Base-by-base conservation (phyloP, 2,113 vertebrate genomes). In the Poicephalus meyeri region DNA sequence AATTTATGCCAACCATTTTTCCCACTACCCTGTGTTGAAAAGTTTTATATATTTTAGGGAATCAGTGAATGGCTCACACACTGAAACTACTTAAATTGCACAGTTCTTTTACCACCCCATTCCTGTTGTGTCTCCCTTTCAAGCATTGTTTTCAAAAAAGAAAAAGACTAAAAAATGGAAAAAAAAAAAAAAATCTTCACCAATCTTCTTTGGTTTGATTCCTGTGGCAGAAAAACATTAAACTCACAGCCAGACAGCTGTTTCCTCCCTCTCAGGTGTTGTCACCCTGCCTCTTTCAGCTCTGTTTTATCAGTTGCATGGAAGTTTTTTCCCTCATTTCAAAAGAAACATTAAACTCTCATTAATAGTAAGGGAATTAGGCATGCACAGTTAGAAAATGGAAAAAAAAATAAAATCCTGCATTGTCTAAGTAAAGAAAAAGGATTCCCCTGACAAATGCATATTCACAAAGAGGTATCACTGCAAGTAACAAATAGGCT, bases 311-410 rank as follows among this genome's bases (percentile, higher is more conserved):
- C 91, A 93, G 77, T 91, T 66, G 33, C 49, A 41, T 29, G 73
- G 69, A 91, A 58, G 13, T 5, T 42, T 76, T 88, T 82, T 89
- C 58, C 68, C 89, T 82, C 37, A 65, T 97, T 93, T 97, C 96
- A 94, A 91, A 94, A 74, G 96, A n/a, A 52, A 94, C 61, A 79
- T 95, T 93, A 91, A 95, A 95, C 90, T 96, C 94, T 93, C 93
- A 94, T 98, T 97, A 98, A 95, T 86, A 35, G 91, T 96, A 95
- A 95, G 72, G 85, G 80, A 97, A 96, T 92, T 94, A 96, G 82
- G 63, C 64, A 93, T 94, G 73, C 86, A 95, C 88, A 93, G 94
- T 64, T 95, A 96, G 87, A 74, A 89, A 78, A 70, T 0, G n/a
- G 33, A 12, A 89, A 91, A 72, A 4, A 55, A 88, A 81, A 73